Evolutionary conservation across 2,888 invertebrate species (phyloP), one percentile per base, ranked within the genome.

Genomic region (Morinoia aosen): DNA sequence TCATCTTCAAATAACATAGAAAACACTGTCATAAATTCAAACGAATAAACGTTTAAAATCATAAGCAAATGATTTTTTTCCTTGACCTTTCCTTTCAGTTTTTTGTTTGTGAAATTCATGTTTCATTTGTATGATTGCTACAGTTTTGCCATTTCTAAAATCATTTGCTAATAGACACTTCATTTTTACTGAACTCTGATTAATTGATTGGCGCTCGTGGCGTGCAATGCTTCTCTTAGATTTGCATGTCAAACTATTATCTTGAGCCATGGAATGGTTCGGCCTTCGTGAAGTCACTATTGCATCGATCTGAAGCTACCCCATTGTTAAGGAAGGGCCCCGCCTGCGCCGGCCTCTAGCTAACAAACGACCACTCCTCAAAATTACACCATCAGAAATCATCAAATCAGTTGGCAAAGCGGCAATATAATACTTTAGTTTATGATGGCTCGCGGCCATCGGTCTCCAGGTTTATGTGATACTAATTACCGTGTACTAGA

Each of bases 361-460:
- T 90, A 90, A 39, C 90, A 39, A 90, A 40, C 93, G 93, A 93
- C 48, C 93, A n/a, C 57, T 57, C 48, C 93, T 93, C 93, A 93
- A 93, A 93, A 93, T 93, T 93, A 33, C 93, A 57, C 57, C 93
- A 93, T 93, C 93, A 93, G 93, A 93, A 93, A 93, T 93, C 93
- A 93, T 93, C 93, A 93, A 93, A 93, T 93, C 93, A 93, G 33
- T 57, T 93, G 57, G 93, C 93, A 93, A 93, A 57, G 93, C 93
- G 57, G 93, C 93, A 93, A 93, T 93, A 93, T 93, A 93, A 57
- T 93, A 93, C 57, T 48, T 33, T 57, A 93, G 57, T 93, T 93
- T 93, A 93, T 93, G 39, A 93, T 93, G 93, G 93, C 93, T 57
- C 25, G 93, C 57, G 93, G 93, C 58, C 93, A 93, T 93, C 33